A percentile compares a stretch with the other conserved stretches of the same genome.
Conservation (phyloP, 2,113 vertebrate genomes). For the Procavia capensis region DNA sequence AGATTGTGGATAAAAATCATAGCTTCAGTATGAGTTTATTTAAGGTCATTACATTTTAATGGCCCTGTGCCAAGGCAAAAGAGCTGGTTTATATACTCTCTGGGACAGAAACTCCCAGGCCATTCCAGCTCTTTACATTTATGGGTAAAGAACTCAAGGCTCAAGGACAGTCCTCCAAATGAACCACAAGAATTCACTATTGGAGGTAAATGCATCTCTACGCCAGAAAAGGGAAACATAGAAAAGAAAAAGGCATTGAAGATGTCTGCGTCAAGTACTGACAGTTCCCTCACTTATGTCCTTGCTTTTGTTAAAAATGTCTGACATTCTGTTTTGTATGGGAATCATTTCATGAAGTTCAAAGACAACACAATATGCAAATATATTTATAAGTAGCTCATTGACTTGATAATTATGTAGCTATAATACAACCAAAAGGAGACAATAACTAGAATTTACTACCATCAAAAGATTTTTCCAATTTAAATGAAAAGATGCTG, state of each 20-base stretch:
- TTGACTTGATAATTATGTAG: neutral
- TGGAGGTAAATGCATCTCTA: neutral
- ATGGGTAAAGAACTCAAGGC: accelerated
- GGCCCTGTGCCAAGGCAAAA: neutral
- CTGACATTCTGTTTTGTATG: neutral
- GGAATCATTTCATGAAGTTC: neutral
- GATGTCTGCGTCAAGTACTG: neutral
- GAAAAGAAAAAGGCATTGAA: neutral
- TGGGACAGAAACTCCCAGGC: neutral
- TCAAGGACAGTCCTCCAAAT: neutral
- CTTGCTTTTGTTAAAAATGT: neutral
- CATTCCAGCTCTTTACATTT: neutral
- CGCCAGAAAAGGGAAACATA: neutral
- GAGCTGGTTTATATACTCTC: neutral
- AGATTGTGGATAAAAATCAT: neutral
- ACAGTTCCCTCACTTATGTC: accelerated
- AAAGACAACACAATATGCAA: neutral
- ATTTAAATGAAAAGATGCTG: neutral
- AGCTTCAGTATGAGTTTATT: neutral
- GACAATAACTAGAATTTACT: neutral
- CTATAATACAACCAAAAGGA: neutral
- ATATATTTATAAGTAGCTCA: neutral
- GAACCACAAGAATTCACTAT: neutral
- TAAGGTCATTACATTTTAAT: neutral
- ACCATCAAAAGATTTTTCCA: neutral